Evolutionary conservation across 1,140 invertebrate genomes (phyloP), one percentile per base, ranked within the genome.

Genomic region (Kradibia gibbosae): DNA sequence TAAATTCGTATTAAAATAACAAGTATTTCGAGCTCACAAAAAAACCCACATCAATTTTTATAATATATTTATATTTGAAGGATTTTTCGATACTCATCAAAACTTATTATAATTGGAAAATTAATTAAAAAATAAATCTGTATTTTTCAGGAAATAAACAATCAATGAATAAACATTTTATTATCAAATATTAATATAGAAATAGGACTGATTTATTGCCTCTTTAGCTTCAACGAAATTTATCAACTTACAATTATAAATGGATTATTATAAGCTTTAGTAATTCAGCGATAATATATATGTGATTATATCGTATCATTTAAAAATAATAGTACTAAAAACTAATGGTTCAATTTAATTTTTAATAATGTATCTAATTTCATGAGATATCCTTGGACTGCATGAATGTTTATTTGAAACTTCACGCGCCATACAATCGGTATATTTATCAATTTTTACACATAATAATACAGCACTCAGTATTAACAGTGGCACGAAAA

Each of bases 361-460:
- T 53, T 70, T 78, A 31, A 25, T 39, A 77, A n/a, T 72, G 57
- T 72, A 72, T 60, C 28, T 60, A 34, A 28, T 17, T 28, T 17
- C n/a, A 81, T 71, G 25, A 28, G 45, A 4, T 55, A 60, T 22
- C 79, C 72, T 81, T 81, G 79, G 42, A 22, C 31, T 31, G 28
- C 45, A n/a, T 70, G 70, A 74, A 81, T 81, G 36, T 75, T 75
- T 62, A 57, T 28, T 5, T 73, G 28, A 71, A 3, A 0, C 60
- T 53, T 78, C 57, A 22, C 50, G 4, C 5, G 20, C 13, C 20
- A 22, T 42, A 31, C 22, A 20, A 11, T 17, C 1, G 31, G 28
- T 34, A 22, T 25, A 28, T 71, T 71, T 48, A 71, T 71, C 39
- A 34, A 67, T 67, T 34, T 67, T 67, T 36, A 17, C 8, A 39